These are phyloP conservation scores for Osedax frankpressi DNA, from an alignment of 2,888 invertebrate species.

Conservation along the genomic window DNA sequence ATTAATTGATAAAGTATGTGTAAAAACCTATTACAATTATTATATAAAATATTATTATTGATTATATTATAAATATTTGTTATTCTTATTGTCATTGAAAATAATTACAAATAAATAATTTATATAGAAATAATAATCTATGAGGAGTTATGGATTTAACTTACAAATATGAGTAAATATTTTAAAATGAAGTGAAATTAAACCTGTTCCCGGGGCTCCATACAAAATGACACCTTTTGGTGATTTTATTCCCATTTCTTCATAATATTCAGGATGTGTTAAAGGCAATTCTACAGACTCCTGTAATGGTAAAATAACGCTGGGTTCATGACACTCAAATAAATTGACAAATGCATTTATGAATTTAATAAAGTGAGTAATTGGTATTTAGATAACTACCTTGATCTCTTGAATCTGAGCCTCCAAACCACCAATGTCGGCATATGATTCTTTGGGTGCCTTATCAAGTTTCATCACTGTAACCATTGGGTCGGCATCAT, in stretches of 20 bases:
- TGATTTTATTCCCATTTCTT: constrained; percentile 99
- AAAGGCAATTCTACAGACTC: constrained; percentile 95
- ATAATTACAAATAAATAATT: too few species aligned
- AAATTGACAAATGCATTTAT: too few species aligned
- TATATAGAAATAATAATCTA: too few species aligned
- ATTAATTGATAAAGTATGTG: too few species aligned
- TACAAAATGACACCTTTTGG: constrained; percentile 98
- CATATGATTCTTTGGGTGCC: constrained; percentile 97
- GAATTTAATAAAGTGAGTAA: too few species aligned
- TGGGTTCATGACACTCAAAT: too few species aligned
- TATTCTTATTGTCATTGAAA: too few species aligned
- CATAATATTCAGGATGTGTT: constrained; percentile 98
- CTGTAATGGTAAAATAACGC: too few species aligned
- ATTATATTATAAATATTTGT: too few species aligned
- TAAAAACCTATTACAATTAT: too few species aligned
- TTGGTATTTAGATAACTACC: constrained; percentile 29
- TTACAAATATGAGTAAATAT: not conserved
- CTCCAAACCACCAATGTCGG: constrained; percentile 92
- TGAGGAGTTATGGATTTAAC: too few species aligned
- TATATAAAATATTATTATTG: too few species aligned
- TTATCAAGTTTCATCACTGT: constrained; percentile 99
- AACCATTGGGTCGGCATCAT: constrained; percentile 99
- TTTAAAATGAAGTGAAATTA: constrained; percentile 3
- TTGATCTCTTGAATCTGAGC: constrained; percentile 95
- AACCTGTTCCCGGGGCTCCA: constrained; percentile 89